These are phyloP conservation scores for Hirtodrosophila trivittata DNA, from an alignment of 2,888 invertebrate genomes.

Conservation along the genomic window DNA sequence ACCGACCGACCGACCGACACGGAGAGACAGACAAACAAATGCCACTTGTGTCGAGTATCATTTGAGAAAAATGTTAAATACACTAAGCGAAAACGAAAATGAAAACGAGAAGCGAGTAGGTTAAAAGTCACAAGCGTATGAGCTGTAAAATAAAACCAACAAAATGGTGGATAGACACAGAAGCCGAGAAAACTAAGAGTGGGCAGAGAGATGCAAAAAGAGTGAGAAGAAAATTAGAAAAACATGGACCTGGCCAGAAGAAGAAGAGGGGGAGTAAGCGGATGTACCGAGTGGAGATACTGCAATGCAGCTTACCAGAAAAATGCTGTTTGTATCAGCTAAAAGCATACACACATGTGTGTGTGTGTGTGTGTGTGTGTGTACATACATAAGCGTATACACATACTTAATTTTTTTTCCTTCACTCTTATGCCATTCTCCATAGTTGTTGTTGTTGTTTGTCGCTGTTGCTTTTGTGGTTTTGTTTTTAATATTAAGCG, in stretches of 20 bases:
- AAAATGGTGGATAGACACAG: constrained; percentile 32
- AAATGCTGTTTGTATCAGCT: constrained; percentile 61
- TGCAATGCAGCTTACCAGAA: constrained; percentile 60
- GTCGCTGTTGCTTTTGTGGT: constrained; percentile 44
- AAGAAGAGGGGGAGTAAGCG: background rate
- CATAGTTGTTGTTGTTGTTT: constrained; percentile 30
- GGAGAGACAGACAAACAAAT: constrained; percentile 59
- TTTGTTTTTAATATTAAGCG: constrained; percentile 74
- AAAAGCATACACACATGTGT: constrained; percentile 25
- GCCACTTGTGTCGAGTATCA: constrained; percentile 76
- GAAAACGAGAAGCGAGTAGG: constrained; percentile 32
- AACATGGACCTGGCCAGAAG: constrained; percentile 36
- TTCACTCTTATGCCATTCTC: constrained; percentile 34
- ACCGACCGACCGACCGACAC: background rate
- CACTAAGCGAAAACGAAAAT: constrained; percentile 63
- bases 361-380: no score
- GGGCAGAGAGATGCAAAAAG: background rate
- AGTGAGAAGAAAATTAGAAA: constrained; percentile 47
- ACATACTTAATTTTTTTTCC: constrained; percentile 52
- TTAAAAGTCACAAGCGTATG: constrained; percentile 70
- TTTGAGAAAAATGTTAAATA: constrained; percentile 79
- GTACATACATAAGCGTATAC: constrained; percentile 9
- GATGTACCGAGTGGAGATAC: constrained; percentile 19
- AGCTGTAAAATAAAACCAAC: constrained; percentile 59
- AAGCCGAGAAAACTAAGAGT: constrained; percentile 37